Evolutionary conservation across 1,140 invertebrate genomes (phyloP), one percentile per base, ranked within the genome.

Genomic region (Drosophila pandora): DNA sequence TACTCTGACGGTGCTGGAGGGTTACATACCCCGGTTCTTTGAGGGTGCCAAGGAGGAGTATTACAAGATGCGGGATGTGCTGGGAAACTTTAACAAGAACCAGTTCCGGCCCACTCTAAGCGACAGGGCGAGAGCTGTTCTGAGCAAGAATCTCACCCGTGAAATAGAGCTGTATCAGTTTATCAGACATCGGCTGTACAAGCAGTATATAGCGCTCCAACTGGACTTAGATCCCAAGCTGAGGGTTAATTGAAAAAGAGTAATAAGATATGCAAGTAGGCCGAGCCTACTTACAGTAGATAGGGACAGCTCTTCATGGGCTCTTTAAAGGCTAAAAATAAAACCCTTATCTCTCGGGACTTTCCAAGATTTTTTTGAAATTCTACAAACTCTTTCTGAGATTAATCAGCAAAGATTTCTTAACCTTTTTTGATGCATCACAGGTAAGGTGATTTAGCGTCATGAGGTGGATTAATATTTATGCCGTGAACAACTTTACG

Each of bases 141-240:
- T 98, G 0, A 93, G 96, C 61, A 93, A 93, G 53, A 97, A 98
- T 90, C 96, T 98, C 88, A 97, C 97, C 0, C 93, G 95, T 47
- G 97, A 98, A 92, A 96, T 97, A 21, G 97, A 98, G 90, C 97
- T 98, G 87, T 98, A 97, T 91, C 95, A 97, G 81, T 98, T 98
- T 91, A 97, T 96, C 84, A 95, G 94, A 79, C 96, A 97, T 90
- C 93, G 97, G 75, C 92, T 98, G 7, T 95, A 97, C 81, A 94
- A 94, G 82, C 97, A 97, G 90, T 93, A 96, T 65, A 92, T 95
- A 55, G 96, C 96, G 0, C 90, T 97, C 1, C 64, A 87, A 45
- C 57, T 80, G 69, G 73, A 87, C 4, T 7, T 3, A 54, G 45
- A 70, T 76, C 71, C 72, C 94, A 77, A 62, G 34, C 55, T 72